Percentiles rank a stretch among this genome's conserved stretches.
Evolutionary conservation across 2,888 invertebrate genomes (phyloP).

Genomic region (Galerucella pusilla): DNA sequence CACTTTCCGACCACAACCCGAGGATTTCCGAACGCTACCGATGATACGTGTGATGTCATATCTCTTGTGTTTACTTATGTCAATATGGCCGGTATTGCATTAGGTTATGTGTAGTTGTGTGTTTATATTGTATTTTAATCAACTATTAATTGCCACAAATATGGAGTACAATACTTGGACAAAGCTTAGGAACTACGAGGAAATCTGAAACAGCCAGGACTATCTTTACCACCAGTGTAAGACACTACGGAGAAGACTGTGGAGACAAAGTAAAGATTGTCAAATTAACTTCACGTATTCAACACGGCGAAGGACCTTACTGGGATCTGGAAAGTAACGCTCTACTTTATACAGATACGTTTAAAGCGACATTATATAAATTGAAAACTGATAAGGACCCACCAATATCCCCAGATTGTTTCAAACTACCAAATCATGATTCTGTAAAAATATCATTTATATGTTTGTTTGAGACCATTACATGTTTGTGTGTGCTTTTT

Average conservation of each 20-base stretch:
- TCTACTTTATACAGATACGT: constrained; percentile 68
- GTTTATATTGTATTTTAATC: no score
- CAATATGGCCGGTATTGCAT: no score
- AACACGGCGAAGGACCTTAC: constrained; percentile 67
- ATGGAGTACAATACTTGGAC: not conserved
- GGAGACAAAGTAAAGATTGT: constrained; percentile 21
- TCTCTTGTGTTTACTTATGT: no score
- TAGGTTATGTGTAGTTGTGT: no score
- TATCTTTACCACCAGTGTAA: not conserved
- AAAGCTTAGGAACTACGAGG: not conserved
- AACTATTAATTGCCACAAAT: not conserved
- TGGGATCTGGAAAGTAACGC: constrained; percentile 64
- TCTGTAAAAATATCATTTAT: no score
- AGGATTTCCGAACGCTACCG: no score
- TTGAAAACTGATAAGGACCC: constrained; percentile 40
- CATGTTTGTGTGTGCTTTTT: no score
- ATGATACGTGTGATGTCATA: no score
- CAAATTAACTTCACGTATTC: constrained; percentile 47
- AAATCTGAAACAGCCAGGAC: not conserved
- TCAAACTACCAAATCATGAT: no score
- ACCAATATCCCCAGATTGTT: constrained; percentile 6
- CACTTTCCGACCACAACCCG: no score
- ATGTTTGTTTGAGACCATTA: no score
- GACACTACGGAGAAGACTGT: not conserved
- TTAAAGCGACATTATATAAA: constrained; percentile 57